Percentiles rank a stretch among this genome's conserved stretches.
phyloP scores from a whole-genome alignment of 2,113 vertebrate species.

The Herpetotheres cachinnans region DNA sequence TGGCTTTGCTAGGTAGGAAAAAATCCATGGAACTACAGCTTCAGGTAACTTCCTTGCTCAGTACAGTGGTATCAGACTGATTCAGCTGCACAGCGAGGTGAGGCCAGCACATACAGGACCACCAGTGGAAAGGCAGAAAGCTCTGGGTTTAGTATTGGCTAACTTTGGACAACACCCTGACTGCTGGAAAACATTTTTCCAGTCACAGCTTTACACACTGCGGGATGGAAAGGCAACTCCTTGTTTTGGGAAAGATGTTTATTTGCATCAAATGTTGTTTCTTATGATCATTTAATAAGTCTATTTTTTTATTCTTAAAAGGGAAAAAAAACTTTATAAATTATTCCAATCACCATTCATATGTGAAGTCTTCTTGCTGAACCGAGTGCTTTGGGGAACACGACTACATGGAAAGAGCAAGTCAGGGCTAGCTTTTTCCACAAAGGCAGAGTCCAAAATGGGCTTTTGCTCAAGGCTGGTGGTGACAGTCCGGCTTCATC shows the following conservation, averaged over 20 bases:
- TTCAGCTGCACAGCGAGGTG: neutral
- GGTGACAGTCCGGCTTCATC: neutral
- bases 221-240: rapidly evolving
- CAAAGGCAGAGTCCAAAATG: rapidly evolving
- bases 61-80: neutral
- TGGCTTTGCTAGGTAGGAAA: neutral
- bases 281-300: neutral
- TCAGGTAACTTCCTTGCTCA: neutral
- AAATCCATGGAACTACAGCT: neutral
- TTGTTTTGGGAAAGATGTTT: neutral
- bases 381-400: neutral
- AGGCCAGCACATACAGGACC: neutral
- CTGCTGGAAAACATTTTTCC: neutral
- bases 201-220: neutral
- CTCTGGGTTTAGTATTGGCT: neutral
- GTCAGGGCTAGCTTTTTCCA: neutral
- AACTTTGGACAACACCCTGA: neutral
- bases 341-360: neutral
- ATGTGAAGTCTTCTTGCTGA: neutral
- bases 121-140: neutral
- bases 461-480: neutral
- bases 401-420: neutral
- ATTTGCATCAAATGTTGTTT: neutral
- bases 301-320: neutral
- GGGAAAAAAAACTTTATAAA: neutral